Evolutionary conservation across 2,797 vertebrate genomes (phyloP), one percentile per base, ranked within the genome.

Genomic region (Pitangus sulphuratus): DNA sequence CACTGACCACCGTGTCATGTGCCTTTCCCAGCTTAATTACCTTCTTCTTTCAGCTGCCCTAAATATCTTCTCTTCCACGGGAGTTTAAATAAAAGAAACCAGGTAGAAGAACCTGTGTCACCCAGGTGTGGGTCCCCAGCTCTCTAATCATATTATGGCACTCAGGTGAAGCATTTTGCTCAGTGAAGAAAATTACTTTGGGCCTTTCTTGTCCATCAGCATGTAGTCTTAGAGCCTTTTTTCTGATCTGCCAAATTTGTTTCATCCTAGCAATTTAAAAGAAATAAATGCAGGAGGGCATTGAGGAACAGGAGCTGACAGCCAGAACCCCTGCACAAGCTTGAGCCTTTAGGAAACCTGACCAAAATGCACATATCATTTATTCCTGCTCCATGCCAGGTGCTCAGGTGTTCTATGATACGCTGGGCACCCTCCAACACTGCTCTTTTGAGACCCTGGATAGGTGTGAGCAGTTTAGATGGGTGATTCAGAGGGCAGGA

Each of bases 311-410:
- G 47, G 68, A 91, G 64, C 53, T 50, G 57, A n/a, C 7, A 69
- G 54, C 24, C 58, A 54, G 47, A 9, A 28, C 44, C 28, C 19
- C 7, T 12, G 22, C 33, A 39, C 37, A 35, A 50, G 31, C n/a
- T 12, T 11, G 26, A 39, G 45, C 39, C 30, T 57, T 58, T 35
- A 37, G 61, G 48, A 77, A 66, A 44, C 21, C 71, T 25, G 22
- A 31, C 11, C n/a, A 66, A 85, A 74, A 66, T 11, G 40, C 14
- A 19, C 18, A 31, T 10, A 16, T 39, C 5, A 10, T 39, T 53
- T 35, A 22, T 42, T 68, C 21, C 66, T 50, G 50, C 62, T 21
- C 50, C 0, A 0, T 48, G 57, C 8, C 64, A 72, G 39, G 12
- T 7, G 7, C 58, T 79, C 50, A 61, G 57, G 28, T 56, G 1